Conservation (phyloP, 2,888 invertebrate genomes). For the Ormyrus pomaceus region DNA sequence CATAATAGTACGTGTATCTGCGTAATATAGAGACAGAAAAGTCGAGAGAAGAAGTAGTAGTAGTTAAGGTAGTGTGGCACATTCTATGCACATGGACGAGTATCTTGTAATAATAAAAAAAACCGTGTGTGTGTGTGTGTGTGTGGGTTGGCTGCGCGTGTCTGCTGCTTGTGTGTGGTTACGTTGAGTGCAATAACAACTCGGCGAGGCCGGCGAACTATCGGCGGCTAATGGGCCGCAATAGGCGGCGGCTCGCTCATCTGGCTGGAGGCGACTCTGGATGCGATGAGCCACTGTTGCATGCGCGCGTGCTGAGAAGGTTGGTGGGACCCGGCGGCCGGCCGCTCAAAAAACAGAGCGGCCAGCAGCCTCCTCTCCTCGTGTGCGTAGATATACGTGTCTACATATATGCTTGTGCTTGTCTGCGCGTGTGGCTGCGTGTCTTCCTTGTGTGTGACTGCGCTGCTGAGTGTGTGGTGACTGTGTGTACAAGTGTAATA, state of each 20-base stretch:
- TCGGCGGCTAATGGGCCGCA: too few relatives aligned
- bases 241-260: too few relatives aligned
- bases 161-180: constrained; percentile 72
- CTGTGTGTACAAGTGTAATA: constrained; percentile 58
- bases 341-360: constrained; percentile 73
- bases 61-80: constrained; percentile 59
- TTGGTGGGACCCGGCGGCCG: constrained; percentile 60
- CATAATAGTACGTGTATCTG: constrained; percentile 54
- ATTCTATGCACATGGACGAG: constrained; percentile 69
- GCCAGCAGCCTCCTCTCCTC: constrained; percentile 59
- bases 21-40: constrained; percentile 45
- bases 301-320: constrained; percentile 19
- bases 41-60: constrained; percentile 48
- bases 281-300: constrained; percentile 3
- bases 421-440: constrained; percentile 20
- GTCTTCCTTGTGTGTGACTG: constrained; percentile 60
- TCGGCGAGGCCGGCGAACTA: constrained; percentile 66
- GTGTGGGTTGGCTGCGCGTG: constrained; percentile 13
- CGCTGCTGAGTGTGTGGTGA: constrained; percentile 3
- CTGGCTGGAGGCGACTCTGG: neutral
- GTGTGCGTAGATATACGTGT: constrained; percentile 36
- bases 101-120: constrained; percentile 67
- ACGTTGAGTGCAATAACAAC: constrained; percentile 67
- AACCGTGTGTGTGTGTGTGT: neutral
- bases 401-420: constrained; percentile 9